Conservation (phyloP, 2,113 vertebrate species). For the Eptatretus burgeri region DNA sequence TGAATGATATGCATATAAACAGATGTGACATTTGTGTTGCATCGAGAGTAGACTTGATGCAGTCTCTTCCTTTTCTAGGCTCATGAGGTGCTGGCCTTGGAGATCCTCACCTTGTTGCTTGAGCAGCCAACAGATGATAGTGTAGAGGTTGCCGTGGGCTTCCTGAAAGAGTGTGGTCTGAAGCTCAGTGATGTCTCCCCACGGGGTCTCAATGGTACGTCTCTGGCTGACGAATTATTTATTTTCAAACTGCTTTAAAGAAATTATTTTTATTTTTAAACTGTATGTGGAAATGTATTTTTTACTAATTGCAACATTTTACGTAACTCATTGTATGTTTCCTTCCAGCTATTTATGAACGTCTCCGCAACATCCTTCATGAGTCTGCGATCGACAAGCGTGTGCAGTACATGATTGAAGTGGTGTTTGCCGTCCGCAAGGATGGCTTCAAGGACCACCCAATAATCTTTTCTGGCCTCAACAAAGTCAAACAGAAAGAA, state of each 20-base stretch:
- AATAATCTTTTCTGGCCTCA: conserved; percentile 47
- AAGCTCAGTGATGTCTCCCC: conserved; percentile 87
- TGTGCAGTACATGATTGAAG: conserved; percentile 97
- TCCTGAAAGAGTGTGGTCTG: conserved; percentile 85
- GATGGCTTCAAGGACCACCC: conserved; percentile 96
- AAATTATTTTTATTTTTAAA: conserved; percentile 3
- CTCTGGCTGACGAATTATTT: not conserved
- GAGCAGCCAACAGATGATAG: conserved; percentile 91
- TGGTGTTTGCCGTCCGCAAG: conserved; percentile 93
- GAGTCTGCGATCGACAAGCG: conserved; percentile 90
- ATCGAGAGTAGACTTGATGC: too few relatives aligned
- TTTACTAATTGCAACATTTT: not conserved
- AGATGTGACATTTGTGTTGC: too few relatives aligned
- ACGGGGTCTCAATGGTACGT: conserved; percentile 61
- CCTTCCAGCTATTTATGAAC: conserved; percentile 65
- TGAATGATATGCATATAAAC: too few relatives aligned
- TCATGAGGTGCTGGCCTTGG: conserved; percentile 76
- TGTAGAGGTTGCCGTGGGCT: conserved; percentile 76
- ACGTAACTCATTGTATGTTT: not conserved
- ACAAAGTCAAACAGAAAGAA: conserved; percentile 81
- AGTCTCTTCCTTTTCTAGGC: conserved; percentile 21
- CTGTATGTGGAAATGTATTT: not conserved
- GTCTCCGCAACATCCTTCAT: conserved; percentile 74
- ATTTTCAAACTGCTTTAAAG: not conserved
- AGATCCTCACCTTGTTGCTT: conserved; percentile 82